A percentile compares a stretch with the other conserved stretches of the same genome.
phyloP scores from a whole-genome alignment of 2,888 invertebrate species.

The Helicoverpa assulta region DNA sequence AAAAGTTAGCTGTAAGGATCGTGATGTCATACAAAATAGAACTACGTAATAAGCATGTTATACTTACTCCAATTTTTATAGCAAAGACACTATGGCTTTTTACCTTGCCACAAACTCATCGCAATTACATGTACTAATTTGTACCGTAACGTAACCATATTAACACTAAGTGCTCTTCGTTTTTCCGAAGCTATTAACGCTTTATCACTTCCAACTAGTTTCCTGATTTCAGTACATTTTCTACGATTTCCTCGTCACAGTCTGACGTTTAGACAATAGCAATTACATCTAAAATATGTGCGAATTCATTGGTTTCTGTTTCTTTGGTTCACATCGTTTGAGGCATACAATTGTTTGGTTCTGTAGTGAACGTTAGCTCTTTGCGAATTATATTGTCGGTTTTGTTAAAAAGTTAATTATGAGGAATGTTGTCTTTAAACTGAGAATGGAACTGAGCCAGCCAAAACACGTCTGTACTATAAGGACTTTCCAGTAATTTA shows the following conservation, averaged over 20 bases:
- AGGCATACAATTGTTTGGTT: constrained; percentile 16
- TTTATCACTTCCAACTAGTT: constrained; percentile 26
- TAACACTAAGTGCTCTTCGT: constrained; percentile 14
- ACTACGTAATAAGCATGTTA: too few relatives aligned
- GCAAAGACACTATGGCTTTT: not conserved
- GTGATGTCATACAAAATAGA: too few relatives aligned
- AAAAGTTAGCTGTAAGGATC: too few relatives aligned
- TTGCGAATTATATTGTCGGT: not conserved
- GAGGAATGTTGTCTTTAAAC: too few relatives aligned
- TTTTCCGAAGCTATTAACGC: constrained; percentile 21
- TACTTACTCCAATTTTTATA: too few relatives aligned
- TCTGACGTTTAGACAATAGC: constrained; percentile 44
- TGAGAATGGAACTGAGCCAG: not conserved
- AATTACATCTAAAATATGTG: constrained; percentile 43
- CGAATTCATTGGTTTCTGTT: constrained; percentile 34
- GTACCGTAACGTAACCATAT: not conserved
- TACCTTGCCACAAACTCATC: not conserved
- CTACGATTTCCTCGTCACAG: constrained; percentile 32
- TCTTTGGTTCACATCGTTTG: constrained; percentile 28
- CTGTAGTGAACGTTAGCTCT: not conserved
- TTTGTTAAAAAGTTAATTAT: not conserved
- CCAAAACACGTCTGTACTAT: not conserved
- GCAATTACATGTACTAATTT: not conserved
- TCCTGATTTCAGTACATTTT: constrained; percentile 42
- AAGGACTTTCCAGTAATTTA: constrained; percentile 5